Evolutionary conservation across 2,113 vertebrate genomes (phyloP), one percentile per base, ranked within the genome.

Genomic region (Pachycephala philippinensis): DNA sequence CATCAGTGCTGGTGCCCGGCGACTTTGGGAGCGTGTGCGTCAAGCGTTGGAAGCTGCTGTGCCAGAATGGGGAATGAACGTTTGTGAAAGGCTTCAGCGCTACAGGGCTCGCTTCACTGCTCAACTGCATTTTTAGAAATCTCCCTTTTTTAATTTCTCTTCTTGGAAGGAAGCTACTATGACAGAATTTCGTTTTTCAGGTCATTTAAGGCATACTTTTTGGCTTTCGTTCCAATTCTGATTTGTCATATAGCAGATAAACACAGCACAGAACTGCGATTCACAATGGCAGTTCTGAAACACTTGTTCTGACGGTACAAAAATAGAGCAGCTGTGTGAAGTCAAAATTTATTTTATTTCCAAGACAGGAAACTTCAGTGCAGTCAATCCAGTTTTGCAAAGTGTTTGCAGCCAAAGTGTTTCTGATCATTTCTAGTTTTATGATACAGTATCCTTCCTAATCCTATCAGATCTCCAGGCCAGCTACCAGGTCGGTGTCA

Each of bases 261-360:
- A 95, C 84, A 94, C 71, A 63, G 91, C 39, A 9, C 65, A 96
- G 89, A 94, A 2, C 84, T 68, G 69, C 76, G 31, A 94, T 89
- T 94, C 89, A 94, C 95, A 94, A 96, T 95, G 91, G 84, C 89
- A 95, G 93, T 49, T 96, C 93, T 94, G 91, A 95, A 96, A 89
- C 87, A 93, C 81, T 95, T 93, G 81, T 95, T 95, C 94, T 76
- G 93, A 68, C 0, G 14, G 79, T 92, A 89, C 35, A 91, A 95
- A 97, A 96, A 95, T 94, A 95, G 94, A 96, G 77, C 84, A 95
- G 77, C 87, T 95, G 89, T 79, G 91, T 94, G 95, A 95, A 95
- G 91, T 92, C 81, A 93, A 95, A 92, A 65, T 94, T 92, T 95
- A 74, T 87, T 93, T 94, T 94, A 84, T 82, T 96, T 95, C 74